phyloP scores from a whole-genome alignment of 2,797 vertebrate genomes.

The Poeciliopsis paucimaculata region DNA sequence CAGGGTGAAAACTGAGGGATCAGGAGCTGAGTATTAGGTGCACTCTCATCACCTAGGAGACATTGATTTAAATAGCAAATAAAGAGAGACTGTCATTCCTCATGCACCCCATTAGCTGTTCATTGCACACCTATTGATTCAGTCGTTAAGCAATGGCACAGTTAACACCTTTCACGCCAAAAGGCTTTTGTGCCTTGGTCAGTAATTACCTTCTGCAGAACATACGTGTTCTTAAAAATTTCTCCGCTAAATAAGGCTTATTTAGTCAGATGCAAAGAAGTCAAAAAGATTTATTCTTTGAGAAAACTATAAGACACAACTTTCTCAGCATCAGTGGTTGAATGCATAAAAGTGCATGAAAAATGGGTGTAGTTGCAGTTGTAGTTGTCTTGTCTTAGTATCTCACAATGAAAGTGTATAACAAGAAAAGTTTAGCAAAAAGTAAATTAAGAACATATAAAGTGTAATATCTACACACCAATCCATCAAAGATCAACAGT shows the following conservation, averaged over 20 bases:
- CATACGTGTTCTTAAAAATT: slow-evolving; percentile 44
- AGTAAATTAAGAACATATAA: neutral
- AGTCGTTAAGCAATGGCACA: slow-evolving; percentile 41
- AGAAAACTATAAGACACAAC: slow-evolving; percentile 42
- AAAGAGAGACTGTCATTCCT: slow-evolving; percentile 71
- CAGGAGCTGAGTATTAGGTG: slow-evolving; percentile 77
- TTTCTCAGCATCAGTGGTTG: neutral
- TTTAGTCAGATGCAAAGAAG: slow-evolving; percentile 16
- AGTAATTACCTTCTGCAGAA: slow-evolving; percentile 34
- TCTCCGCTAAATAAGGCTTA: slow-evolving; percentile 3
- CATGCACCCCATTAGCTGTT: slow-evolving; percentile 56
- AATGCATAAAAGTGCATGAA: neutral
- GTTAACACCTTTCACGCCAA: slow-evolving; percentile 44
- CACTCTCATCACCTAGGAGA: slow-evolving; percentile 86
- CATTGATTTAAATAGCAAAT: slow-evolving; percentile 78
- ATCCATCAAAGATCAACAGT: neutral
- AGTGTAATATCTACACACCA: neutral
- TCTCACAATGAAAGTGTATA: neutral
- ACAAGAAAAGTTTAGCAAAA: neutral
- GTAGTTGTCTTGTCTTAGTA: neutral
- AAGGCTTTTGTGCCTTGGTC: slow-evolving; percentile 32
- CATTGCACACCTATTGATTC: slow-evolving; percentile 69
- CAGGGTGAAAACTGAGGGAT: slow-evolving; percentile 82
- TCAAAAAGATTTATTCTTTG: slow-evolving; percentile 23
- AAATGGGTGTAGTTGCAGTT: neutral